These are phyloP conservation scores for Protaetia brevitarsis DNA, from an alignment of 1,140 invertebrate genomes.

Conservation along the genomic window DNA sequence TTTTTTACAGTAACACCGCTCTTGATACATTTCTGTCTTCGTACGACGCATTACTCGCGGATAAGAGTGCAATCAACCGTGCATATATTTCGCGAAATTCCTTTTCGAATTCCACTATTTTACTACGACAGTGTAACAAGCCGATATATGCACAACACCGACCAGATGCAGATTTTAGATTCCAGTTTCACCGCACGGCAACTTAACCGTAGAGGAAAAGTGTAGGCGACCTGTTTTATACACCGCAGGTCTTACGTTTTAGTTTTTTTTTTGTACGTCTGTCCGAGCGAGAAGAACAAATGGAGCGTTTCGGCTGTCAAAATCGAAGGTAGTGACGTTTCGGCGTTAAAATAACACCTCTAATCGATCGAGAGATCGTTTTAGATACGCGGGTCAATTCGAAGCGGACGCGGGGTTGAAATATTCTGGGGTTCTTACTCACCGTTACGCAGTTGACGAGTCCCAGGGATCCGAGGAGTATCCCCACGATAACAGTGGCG, in stretches of 20 bases:
- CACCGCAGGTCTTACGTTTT: background rate
- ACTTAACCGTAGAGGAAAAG: background rate
- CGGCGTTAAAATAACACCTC: background rate
- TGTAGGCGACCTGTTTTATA: conserved; percentile 8
- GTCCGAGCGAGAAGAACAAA: background rate
- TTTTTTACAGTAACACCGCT: too few relatives aligned
- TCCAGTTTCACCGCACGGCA: background rate
- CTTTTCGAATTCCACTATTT: too few relatives aligned
- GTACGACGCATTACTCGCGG: too few relatives aligned
- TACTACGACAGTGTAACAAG: too few relatives aligned
- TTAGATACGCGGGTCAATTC: background rate
- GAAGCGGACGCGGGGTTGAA: background rate
- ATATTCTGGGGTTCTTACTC: conserved; percentile 12
- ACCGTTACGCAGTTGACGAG: background rate
- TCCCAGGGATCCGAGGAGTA: conserved; percentile 10
- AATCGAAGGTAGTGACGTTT: background rate
- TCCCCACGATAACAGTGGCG: conserved; percentile 15
- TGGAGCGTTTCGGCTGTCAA: background rate
- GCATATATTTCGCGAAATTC: too few relatives aligned
- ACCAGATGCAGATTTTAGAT: conserved; percentile 5
- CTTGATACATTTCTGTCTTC: too few relatives aligned
- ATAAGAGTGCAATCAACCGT: too few relatives aligned
- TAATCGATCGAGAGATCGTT: background rate
- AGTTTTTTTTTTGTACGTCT: background rate
- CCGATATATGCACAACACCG: background rate